A percentile compares a stretch with the other conserved stretches of the same genome.
Evolutionary conservation across 2,888 invertebrate species (phyloP).

Genomic region (Calameuta pallipes): DNA sequence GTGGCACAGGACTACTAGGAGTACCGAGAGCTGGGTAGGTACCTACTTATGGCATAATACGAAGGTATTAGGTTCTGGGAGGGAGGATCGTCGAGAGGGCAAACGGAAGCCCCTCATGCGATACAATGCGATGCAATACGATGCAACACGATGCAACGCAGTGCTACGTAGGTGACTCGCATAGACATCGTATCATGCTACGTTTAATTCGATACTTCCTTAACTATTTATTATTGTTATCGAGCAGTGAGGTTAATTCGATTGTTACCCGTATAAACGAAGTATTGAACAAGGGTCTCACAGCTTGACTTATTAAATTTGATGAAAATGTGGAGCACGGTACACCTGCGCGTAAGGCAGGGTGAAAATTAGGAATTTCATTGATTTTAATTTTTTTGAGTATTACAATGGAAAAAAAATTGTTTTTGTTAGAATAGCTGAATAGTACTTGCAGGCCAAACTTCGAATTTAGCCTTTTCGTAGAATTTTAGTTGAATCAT

Average conservation of each 20-base stretch:
- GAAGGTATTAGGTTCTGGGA: slow-evolving; percentile 33
- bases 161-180: not conserved
- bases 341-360: not conserved
- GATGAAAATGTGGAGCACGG: not conserved
- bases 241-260: not conserved
- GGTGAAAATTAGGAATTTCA: not conserved
- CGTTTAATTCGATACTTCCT: not conserved
- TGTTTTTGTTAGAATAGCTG: not conserved
- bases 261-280: not conserved
- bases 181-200: not conserved
- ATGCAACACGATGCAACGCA: not conserved
- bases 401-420: not conserved
- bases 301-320: not conserved
- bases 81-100: slow-evolving; percentile 27
- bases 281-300: not conserved
- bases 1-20: not conserved
- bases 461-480: not conserved
- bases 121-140: not conserved
- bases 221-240: not conserved
- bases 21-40: not conserved
- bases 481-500: not conserved
- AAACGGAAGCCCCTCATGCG: slow-evolving; percentile 41
- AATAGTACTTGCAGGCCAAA: not conserved
- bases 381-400: not conserved
- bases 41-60: slow-evolving; percentile 4